Percentiles rank a stretch among this genome's conserved stretches.
Conservation (phyloP, 1,140 invertebrate genomes). For the Lucilia cuprina region DNA sequence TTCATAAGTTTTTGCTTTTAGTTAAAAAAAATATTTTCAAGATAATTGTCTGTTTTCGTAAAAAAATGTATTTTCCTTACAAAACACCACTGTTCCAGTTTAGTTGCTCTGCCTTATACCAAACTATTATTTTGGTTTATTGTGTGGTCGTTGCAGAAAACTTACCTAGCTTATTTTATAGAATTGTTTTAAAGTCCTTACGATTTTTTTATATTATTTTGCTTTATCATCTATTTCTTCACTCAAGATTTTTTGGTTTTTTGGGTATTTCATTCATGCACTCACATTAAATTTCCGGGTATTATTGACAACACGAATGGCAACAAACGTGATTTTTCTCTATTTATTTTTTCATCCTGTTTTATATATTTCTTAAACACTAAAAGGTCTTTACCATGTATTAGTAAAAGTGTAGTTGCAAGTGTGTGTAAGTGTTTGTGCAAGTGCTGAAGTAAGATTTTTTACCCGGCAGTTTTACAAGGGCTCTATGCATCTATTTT, state of each 20-base stretch:
- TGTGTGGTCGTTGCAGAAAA: neutral
- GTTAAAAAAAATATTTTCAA: neutral
- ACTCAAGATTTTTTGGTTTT: neutral
- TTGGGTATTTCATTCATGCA: conserved; percentile 4
- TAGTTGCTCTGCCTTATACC: neutral
- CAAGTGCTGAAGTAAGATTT: neutral
- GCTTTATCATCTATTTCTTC: neutral
- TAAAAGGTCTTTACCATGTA: neutral
- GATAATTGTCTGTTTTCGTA: neutral
- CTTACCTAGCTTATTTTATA: neutral
- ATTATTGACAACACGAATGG: conserved; percentile 17
- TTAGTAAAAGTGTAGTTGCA: neutral
- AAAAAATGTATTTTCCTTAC: no score
- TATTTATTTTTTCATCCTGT: neutral
- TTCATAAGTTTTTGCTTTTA: neutral
- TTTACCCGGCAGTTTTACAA: no score
- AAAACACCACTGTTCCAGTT: neutral
- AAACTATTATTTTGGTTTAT: neutral
- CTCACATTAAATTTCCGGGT: conserved; percentile 9
- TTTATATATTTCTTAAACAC: conserved; percentile 2
- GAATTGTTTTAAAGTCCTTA: neutral
- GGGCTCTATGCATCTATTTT: no score
- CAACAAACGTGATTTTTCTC: conserved; percentile 11
- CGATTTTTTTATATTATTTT: neutral
- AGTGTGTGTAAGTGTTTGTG: neutral